Base-by-base conservation (phyloP, 2,888 invertebrate genomes). In the Synergus itoensis region DNA sequence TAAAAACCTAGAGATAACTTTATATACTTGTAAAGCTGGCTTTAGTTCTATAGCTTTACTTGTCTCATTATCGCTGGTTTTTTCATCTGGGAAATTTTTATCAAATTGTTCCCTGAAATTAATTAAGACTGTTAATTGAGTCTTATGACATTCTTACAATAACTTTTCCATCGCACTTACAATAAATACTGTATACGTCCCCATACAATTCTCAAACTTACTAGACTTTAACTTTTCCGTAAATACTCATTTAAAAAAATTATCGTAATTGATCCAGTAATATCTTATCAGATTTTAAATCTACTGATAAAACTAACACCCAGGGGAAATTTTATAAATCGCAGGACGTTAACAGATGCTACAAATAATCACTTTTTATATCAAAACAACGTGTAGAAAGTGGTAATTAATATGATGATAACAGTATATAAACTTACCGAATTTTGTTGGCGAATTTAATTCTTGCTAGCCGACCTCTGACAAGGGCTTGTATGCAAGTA, bases 391-490 rank as follows among this genome's bases (percentile, higher is more conserved):
- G 12, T 11, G 7, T 62, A 14, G 1, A 28, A 28, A 62, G 5
- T 14, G 12, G 1, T 9, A 14, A 28, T 28, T 4, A 28, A 1
- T 11, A 62, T 62, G 12, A 21, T 4, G 11, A 28, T 28, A 28
- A 62, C 11, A 28, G 28, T 5, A 43, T 48, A 12, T 43, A 63
- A 63, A 94, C 95, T 94, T 93, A 97, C 97, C 97, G 91, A 89
- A 97, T 96, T 82, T 92, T 92, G 85, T 93, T 93, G 53, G 94
- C 93, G 88, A 96, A 96, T 89, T 93, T 93, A 76, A 93, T 93
- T 82, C 96, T 94, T 3, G 94, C 94, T n/a, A 96, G 92, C 95
- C 96, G 97, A 83, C 96, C 96, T 88, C 96, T 94, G 60, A 96
- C 92, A 78, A 93, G 92, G n/a, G 96, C 94, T 91, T 98, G 98